Base-by-base conservation (phyloP, 2,888 invertebrate genomes). In the Amphipoea oculea region DNA sequence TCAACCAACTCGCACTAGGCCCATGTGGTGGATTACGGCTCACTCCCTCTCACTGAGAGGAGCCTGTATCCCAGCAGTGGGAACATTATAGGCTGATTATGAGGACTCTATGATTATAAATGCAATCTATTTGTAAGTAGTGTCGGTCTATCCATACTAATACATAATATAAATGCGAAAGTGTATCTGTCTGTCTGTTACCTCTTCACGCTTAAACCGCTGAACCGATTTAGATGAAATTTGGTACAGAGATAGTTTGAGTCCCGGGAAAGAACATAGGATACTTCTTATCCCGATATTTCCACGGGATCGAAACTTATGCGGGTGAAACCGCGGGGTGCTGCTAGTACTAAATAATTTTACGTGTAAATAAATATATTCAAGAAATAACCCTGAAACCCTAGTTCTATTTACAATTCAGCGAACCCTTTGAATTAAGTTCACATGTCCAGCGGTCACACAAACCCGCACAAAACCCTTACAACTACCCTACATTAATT, bases 381-480 rank as follows among this genome's bases (percentile, higher is more conserved):
- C 57, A 65, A 57, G 73, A 7, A 40, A 82, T 20, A 73, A 62
- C 14, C 51, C 29, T 54, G n/a, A 77, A 78, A 48, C 29, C 66
- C 66, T n/a, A 69, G 29, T 65, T 76, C 48, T 78, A 67, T 83
- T 83, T 78, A 76, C 67, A 63, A 71, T 81, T 77, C 36, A 74
- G 36, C 20, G 14, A 23, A 23, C 36, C 62, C 36, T 80, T 75
- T 73, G 20, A 70, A 66, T 73, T 51, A 79, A 79, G 70, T 77
- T 67, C 17, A 70, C 63, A 66, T 63, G 66, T 63, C 57, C 63
- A 57, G 73, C 4, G 72, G 80, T 73, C 51, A 67, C 36, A 66
- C 51, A 23, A n/a, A 76, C 84, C 78, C 78, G 60, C 71, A 76
- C 78, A 66, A 23, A 66, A 66, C n/a, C 83, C 40, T 40, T 29